Evolutionary conservation across 2,888 invertebrate species (phyloP).

Genomic region (Scrobipalpa costella): DNA sequence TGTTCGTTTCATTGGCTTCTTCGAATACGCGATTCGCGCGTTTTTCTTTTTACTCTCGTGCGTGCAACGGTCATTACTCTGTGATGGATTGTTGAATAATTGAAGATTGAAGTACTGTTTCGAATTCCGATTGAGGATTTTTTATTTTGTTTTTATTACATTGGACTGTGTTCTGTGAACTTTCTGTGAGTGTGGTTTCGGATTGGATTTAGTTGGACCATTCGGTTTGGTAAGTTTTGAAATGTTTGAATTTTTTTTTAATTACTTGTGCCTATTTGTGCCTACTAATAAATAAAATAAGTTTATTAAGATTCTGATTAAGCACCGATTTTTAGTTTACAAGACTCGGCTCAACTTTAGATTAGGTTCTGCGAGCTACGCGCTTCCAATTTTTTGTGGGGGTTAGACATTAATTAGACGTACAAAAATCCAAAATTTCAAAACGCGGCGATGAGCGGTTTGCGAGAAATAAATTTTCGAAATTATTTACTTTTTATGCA

Average conservation of each 20-base stretch:
- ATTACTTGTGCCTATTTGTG: no score
- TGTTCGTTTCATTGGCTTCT: not conserved
- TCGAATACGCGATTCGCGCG: not conserved
- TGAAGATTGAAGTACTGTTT: conserved; percentile 2
- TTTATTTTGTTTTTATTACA: not conserved
- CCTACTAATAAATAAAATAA: no score
- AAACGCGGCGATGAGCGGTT: no score
- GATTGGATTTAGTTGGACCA: conserved; percentile 4
- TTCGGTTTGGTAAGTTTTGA: conserved; percentile 1
- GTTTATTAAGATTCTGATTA: no score
- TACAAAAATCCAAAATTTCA: no score
- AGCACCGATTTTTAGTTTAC: no score
- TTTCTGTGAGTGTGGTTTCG: conserved; percentile 11
- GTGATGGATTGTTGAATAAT: conserved; percentile 16
- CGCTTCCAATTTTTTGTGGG: no score
- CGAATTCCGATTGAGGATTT: not conserved
- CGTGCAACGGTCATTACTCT: not conserved
- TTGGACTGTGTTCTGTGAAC: conserved; percentile 14
- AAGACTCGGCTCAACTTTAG: no score
- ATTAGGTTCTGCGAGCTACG: no score
- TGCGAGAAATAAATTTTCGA: no score
- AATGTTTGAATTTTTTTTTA: not conserved
- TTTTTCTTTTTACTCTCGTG: not conserved
- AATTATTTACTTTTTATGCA: no score
- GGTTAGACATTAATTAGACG: no score